These are phyloP conservation scores for Acleris cristana DNA, from an alignment of 2,888 invertebrate species.

Conservation along the genomic window DNA sequence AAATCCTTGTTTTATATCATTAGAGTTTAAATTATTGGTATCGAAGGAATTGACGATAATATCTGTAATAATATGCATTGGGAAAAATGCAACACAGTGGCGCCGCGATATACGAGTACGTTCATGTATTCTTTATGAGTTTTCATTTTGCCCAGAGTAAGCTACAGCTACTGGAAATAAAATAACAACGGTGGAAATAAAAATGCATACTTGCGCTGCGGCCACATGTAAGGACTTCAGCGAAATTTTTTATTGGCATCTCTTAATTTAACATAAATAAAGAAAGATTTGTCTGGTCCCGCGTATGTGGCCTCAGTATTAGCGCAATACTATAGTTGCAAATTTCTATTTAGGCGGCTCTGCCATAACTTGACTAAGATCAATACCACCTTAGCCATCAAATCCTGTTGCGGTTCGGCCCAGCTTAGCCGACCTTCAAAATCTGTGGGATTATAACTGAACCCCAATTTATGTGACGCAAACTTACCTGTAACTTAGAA, in stretches of 20 bases:
- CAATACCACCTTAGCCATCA: conserved; percentile 21
- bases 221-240: too few species aligned
- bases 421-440: conserved; percentile 27
- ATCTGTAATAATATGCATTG: background rate
- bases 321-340: background rate
- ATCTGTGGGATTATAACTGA: conserved; percentile 32
- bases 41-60: conserved; percentile 16
- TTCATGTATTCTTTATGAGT: too few species aligned
- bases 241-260: too few species aligned
- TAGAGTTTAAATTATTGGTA: conserved; percentile 29
- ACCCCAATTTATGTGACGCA: conserved; percentile 27
- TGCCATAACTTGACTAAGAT: conserved; percentile 28
- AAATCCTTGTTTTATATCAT: conserved; percentile 46
- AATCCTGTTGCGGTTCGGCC: conserved; percentile 33
- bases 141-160: too few species aligned
- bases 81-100: background rate
- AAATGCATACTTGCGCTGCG: too few species aligned
- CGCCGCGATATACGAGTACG: background rate
- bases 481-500: conserved; percentile 33
- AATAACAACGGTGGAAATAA: too few species aligned
- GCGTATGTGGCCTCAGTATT: too few species aligned
- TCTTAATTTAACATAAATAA: too few species aligned
- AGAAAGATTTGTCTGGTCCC: too few species aligned
- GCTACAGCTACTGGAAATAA: too few species aligned
- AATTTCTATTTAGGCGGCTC: conserved; percentile 9